A percentile compares a stretch with the other conserved stretches of the same genome.
Evolutionary conservation across 2,888 invertebrate species (phyloP).

Genomic region (Ectemnius continuus): DNA sequence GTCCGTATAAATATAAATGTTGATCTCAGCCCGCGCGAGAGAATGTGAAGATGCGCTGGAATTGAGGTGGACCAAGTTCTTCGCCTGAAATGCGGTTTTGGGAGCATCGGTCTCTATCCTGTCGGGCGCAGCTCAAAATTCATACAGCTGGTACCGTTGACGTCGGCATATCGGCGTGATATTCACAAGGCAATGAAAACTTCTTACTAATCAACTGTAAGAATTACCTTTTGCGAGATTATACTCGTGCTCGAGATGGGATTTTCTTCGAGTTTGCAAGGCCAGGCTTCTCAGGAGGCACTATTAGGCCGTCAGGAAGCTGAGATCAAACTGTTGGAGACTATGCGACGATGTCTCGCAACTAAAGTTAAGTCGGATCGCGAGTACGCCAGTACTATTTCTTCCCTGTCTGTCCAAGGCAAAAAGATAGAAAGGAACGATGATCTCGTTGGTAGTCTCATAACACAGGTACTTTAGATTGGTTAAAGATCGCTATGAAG

Average conservation of each 20-base stretch:
- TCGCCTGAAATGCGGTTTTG: constrained; percentile 24
- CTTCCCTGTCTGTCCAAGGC: constrained; percentile 89
- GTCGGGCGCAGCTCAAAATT: neutral
- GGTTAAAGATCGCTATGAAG: no score
- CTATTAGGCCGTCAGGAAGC: constrained; percentile 94
- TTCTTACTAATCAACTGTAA: neutral
- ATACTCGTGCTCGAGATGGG: constrained; percentile 81
- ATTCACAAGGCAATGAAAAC: constrained; percentile 32
- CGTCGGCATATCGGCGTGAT: constrained; percentile 18
- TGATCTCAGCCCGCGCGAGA: constrained; percentile 64
- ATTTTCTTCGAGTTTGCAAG: constrained; percentile 92
- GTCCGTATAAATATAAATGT: constrained; percentile 67
- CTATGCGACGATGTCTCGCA: constrained; percentile 91
- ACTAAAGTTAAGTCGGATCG: constrained; percentile 94
- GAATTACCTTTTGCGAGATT: neutral
- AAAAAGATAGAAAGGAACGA: constrained; percentile 90
- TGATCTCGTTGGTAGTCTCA: constrained; percentile 83
- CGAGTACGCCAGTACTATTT: constrained; percentile 92
- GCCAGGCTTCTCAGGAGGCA: constrained; percentile 94
- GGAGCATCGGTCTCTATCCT: neutral
- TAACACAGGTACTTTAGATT: constrained; percentile 71
- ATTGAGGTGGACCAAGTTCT: constrained; percentile 18
- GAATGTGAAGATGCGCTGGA: constrained; percentile 40
- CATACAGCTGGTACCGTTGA: constrained; percentile 6
- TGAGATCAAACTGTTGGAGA: constrained; percentile 94